Evolutionary conservation across 1,140 invertebrate species (phyloP).

Genomic region (Chrysomallon squamiferum): DNA sequence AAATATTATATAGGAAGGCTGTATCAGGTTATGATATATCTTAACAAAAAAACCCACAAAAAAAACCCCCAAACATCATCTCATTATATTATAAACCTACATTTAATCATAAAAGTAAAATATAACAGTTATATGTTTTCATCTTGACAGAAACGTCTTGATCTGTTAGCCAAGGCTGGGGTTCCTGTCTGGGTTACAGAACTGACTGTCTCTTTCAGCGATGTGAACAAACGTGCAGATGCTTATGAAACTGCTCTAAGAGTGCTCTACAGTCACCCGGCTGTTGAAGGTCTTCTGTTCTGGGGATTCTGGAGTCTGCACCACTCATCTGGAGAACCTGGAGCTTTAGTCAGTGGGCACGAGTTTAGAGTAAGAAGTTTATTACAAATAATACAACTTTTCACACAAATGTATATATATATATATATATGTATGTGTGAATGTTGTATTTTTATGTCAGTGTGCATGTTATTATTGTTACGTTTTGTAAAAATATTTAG

Average conservation of each 20-base stretch:
- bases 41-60: too few relatives aligned
- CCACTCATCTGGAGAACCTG: constrained; percentile 12
- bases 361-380: not conserved
- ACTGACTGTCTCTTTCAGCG: constrained; percentile 10
- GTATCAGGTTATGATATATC: too few relatives aligned
- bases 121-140: not conserved
- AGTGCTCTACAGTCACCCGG: constrained; percentile 14
- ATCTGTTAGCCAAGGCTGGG: constrained; percentile 36
- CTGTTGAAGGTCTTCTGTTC: constrained; percentile 21
- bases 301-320: constrained; percentile 25
- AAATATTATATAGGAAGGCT: too few relatives aligned
- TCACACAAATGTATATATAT: too few relatives aligned
- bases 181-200: constrained; percentile 36
- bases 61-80: too few relatives aligned
- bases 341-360: not conserved
- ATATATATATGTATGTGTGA: too few relatives aligned
- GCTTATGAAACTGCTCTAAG: constrained; percentile 11
- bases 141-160: constrained; percentile 34
- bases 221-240: constrained; percentile 18
- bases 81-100: too few relatives aligned
- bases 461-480: too few relatives aligned
- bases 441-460: too few relatives aligned
- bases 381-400: not conserved
- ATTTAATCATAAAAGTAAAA: too few relatives aligned
- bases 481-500: too few relatives aligned